These are phyloP conservation scores for Dreissena rostriformis DNA, from an alignment of 1,140 invertebrate genomes.

Conservation along the genomic window DNA sequence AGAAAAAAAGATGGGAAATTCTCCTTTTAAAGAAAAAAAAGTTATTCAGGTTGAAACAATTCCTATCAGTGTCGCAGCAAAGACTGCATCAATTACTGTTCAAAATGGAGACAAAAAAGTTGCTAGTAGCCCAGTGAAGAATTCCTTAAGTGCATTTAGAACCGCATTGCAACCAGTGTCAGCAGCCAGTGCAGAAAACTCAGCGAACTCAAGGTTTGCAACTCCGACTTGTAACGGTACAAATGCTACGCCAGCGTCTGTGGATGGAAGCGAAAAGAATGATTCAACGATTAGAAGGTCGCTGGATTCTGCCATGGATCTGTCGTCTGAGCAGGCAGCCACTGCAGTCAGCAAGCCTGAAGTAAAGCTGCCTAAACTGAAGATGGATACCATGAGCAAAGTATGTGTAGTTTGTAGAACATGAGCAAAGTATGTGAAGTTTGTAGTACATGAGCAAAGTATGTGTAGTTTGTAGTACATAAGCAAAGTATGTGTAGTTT, in stretches of 20 bases:
- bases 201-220: not conserved
- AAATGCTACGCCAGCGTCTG: not conserved
- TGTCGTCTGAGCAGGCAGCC: constrained; percentile 1
- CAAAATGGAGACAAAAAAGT: too few relatives aligned
- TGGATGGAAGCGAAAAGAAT: not conserved
- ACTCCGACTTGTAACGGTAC: not conserved
- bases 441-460: not conserved
- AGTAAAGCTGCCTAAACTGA: constrained; percentile 48
- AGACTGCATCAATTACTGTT: not conserved
- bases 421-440: not conserved
- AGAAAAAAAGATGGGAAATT: too few relatives aligned
- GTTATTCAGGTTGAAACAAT: not conserved
- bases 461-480: not conserved
- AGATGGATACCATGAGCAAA: constrained; percentile 60
- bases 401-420: constrained; percentile 17
- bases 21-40: not conserved
- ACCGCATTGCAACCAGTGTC: not conserved
- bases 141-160: not conserved
- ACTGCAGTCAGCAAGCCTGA: not conserved
- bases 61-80: not conserved
- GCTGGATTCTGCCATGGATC: not conserved
- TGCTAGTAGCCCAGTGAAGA: not conserved
- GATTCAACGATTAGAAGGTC: not conserved
- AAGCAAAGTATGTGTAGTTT: constrained; percentile 1
- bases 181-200: not conserved